A percentile compares a stretch with the other conserved stretches of the same genome.
These are phyloP conservation scores for Drosophila kepulauana DNA, from an alignment of 1,140 invertebrate species.

Conservation along the genomic window DNA sequence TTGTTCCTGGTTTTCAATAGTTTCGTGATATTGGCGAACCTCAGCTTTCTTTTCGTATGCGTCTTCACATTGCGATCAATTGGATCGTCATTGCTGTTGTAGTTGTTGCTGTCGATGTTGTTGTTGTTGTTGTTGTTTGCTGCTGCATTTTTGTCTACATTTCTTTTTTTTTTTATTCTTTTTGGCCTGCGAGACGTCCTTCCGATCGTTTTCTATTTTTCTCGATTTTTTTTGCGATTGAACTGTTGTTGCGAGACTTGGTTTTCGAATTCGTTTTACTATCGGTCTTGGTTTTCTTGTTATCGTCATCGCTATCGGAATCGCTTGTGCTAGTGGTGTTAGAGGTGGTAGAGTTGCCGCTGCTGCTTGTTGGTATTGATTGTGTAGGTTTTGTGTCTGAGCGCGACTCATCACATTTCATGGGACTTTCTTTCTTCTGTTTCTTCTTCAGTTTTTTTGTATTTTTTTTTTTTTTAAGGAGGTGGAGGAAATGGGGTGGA, in stretches of 20 bases:
- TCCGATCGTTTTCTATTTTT: neutral
- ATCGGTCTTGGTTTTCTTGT: neutral
- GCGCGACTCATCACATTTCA: neutral
- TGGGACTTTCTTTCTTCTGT: neutral
- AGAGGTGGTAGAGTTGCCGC: neutral
- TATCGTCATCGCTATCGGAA: neutral
- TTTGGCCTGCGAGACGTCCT: neutral
- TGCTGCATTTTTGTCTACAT: no score
- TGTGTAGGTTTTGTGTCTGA: neutral
- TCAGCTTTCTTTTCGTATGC: no score
- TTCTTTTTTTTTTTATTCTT: no score
- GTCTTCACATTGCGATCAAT: no score
- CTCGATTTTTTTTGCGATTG: neutral
- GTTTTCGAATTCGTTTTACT: neutral
- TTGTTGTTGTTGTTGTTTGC: no score
- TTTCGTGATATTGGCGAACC: no score
- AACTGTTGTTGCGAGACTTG: neutral
- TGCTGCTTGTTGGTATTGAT: neutral
- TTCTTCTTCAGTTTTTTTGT: no score
- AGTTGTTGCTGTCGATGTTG: no score
- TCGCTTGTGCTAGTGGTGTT: neutral
- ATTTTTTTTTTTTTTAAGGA: neutral
- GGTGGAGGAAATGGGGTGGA: neutral
- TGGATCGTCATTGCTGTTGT: no score
- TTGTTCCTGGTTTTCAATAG: neutral